Conservation (phyloP, 2,888 invertebrate species). For the Eugnorisma glareosa region DNA sequence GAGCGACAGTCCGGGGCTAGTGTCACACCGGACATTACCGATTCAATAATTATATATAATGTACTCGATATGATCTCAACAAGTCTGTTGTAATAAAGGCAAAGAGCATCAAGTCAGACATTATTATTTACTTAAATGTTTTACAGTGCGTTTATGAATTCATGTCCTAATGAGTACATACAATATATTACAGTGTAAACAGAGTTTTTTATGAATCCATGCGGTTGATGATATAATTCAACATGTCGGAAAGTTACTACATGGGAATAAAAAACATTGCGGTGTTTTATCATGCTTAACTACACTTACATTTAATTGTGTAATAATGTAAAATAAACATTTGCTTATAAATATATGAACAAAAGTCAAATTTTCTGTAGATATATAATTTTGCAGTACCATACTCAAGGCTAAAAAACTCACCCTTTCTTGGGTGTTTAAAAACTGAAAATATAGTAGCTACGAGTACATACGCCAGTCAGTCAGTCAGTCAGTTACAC, state of each 20-base stretch:
- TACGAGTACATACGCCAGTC: too few species aligned
- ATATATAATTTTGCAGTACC: neutral
- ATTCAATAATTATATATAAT: conserved; percentile 14
- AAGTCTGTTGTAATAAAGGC: conserved; percentile 1
- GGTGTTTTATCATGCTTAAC: neutral
- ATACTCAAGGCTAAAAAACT: neutral
- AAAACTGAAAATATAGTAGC: neutral
- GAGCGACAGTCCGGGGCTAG: conserved; percentile 4
- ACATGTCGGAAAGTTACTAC: neutral
- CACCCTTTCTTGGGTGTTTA: neutral
- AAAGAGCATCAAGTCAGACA: neutral
- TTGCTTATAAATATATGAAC: neutral
- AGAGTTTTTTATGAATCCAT: neutral
- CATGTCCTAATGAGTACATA: neutral
- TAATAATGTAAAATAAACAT: neutral
- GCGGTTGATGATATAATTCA: neutral
- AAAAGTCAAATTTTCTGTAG: neutral
- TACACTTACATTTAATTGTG: neutral
- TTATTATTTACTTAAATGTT: conserved; percentile 18
- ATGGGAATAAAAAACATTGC: neutral
- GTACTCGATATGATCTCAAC: conserved; percentile 7
- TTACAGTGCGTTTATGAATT: neutral
- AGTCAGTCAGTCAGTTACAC: neutral
- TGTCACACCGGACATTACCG: conserved; percentile 15
- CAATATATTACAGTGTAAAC: neutral